A percentile compares a stretch with the other conserved stretches of the same genome.
phyloP scores from a whole-genome alignment of 2,797 vertebrate genomes.

The Poeciliopsis gracilis region DNA sequence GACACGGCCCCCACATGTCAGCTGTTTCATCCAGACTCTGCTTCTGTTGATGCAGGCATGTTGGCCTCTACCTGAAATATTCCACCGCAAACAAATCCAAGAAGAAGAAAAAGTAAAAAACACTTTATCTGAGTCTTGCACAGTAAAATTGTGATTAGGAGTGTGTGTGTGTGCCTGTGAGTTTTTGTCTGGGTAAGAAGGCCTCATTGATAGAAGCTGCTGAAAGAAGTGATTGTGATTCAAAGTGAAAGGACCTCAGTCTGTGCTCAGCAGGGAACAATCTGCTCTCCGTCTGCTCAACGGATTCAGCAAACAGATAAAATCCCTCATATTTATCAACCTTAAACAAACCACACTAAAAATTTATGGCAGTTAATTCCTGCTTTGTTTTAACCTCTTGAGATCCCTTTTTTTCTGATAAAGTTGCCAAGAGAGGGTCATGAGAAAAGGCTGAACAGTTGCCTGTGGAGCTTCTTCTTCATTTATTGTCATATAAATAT shows the following conservation, averaged over 20 bases:
- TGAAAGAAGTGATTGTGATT: slow-evolving; percentile 72
- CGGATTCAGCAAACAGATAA: slow-evolving; percentile 3
- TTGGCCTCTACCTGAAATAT: not conserved
- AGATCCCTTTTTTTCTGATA: not conserved
- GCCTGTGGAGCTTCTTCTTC: not conserved
- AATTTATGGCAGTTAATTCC: not conserved
- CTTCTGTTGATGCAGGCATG: slow-evolving; percentile 13
- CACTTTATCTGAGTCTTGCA: not conserved
- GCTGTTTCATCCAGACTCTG: not conserved
- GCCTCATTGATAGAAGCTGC: slow-evolving; percentile 65
- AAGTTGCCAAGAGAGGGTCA: not conserved
- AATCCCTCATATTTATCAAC: slow-evolving; percentile 36
- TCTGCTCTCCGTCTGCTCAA: slow-evolving; percentile 28
- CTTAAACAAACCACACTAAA: slow-evolving; percentile 2
- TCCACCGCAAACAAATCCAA: not conserved
- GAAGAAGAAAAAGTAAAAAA: not conserved
- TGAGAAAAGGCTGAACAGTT: not conserved
- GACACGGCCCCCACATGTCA: slow-evolving; percentile 32
- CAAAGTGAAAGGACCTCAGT: slow-evolving; percentile 56
- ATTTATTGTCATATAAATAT: not conserved
- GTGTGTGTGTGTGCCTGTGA: not conserved
- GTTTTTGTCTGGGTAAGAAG: slow-evolving; percentile 51
- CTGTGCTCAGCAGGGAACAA: slow-evolving; percentile 23
- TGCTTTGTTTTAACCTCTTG: not conserved
- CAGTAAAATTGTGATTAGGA: slow-evolving; percentile 16